These are phyloP conservation scores for Furcula furcula DNA, from an alignment of 2,888 invertebrate genomes.

Conservation along the genomic window DNA sequence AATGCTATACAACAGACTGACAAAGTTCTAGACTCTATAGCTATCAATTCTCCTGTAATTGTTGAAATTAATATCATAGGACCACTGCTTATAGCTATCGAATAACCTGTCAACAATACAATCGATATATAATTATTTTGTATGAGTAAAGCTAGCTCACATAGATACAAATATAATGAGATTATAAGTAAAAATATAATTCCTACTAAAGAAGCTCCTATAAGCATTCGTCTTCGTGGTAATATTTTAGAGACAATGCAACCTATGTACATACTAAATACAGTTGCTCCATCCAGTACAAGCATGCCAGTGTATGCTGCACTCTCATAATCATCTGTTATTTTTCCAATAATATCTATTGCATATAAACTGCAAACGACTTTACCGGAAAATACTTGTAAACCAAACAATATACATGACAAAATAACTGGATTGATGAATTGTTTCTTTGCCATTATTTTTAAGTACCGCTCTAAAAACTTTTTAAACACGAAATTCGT, in stretches of 20 bases:
- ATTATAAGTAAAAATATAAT: conserved; percentile 18
- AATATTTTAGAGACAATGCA: conserved; percentile 27
- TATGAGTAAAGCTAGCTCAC: conserved; percentile 4
- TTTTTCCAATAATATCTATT: conserved; percentile 36
- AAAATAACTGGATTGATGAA: conserved; percentile 16
- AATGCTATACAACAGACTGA: conserved; percentile 21
- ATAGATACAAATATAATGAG: conserved; percentile 13
- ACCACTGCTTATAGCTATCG: conserved; percentile 38
- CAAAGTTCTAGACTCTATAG: conserved; percentile 22
- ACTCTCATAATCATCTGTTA: conserved; percentile 26
- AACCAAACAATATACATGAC: not conserved
- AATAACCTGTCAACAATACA: conserved; percentile 8
- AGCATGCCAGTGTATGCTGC: conserved; percentile 41
- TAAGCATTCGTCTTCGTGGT: conserved; percentile 28
- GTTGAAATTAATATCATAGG: conserved; percentile 35
- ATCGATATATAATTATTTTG: conserved; percentile 12
- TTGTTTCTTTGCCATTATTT: not conserved
- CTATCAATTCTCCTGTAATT: conserved; percentile 34
- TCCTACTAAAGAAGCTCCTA: conserved; percentile 24
- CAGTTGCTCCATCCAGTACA: conserved; percentile 40
- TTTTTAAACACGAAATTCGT: not conserved
- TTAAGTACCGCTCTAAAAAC: not conserved
- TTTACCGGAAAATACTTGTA: conserved; percentile 17
- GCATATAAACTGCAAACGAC: conserved; percentile 27
- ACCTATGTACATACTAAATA: conserved; percentile 37